Percentiles rank a stretch among this genome's conserved stretches.
These are phyloP conservation scores for Microhierax caerulescens DNA, from an alignment of 2,797 vertebrate species.

Conservation along the genomic window DNA sequence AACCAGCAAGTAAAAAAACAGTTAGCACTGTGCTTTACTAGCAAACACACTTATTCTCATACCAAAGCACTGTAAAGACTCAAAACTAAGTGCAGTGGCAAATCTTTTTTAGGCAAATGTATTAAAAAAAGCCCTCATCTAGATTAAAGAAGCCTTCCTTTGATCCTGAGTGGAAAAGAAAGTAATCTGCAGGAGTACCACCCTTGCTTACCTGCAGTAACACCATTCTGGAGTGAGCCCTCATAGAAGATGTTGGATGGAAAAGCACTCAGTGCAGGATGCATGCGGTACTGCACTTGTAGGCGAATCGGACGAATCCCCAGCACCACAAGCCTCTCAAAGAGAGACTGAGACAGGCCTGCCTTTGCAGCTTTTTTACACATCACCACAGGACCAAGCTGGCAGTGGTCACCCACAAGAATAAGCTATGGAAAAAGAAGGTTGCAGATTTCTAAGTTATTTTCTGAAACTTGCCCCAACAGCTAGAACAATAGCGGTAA, in stretches of 20 bases:
- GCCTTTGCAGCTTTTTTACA: constrained; percentile 99
- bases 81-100: fast-evolving
- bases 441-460: fast-evolving
- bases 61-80: neutral
- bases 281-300: constrained; percentile 99
- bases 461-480: fast-evolving
- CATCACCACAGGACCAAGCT: constrained; percentile 97
- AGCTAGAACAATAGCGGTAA: fast-evolving
- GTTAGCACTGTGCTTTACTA: neutral
- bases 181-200: too few relatives aligned
- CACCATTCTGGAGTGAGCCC: constrained; percentile 95
- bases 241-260: constrained; percentile 99
- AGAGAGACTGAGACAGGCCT: constrained; percentile 93
- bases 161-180: neutral
- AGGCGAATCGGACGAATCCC: constrained; percentile 96
- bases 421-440: constrained; percentile 82
- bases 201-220: constrained; percentile 86
- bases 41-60: neutral
- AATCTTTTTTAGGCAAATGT: fast-evolving
- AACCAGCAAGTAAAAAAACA: neutral
- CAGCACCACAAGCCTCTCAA: constrained; percentile 95
- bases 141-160: neutral
- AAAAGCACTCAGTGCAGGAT: constrained; percentile 96
- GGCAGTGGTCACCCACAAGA: constrained; percentile 97
- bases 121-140: too few relatives aligned